A percentile compares a stretch with the other conserved stretches of the same genome.
Conservation (phyloP, 2,113 vertebrate species). For the Rhadina sibilatrix region DNA sequence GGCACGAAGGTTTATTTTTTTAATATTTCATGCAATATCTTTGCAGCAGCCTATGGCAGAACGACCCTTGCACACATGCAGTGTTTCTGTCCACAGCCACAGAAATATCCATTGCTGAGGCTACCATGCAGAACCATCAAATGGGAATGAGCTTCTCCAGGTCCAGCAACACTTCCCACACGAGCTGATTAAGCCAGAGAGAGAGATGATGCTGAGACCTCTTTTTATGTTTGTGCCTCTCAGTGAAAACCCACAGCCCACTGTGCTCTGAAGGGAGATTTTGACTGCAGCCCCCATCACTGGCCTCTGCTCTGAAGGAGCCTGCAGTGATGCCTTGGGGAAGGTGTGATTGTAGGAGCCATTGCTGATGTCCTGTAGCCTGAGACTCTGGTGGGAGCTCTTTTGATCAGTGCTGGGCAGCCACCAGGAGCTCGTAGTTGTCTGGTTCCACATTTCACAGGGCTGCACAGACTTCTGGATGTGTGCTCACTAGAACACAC, state of each 20-base stretch:
- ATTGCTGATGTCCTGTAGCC: background rate
- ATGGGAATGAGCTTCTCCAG: background rate
- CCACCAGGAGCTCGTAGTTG: background rate
- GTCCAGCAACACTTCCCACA: background rate
- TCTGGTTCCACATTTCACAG: background rate
- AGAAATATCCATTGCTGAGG: background rate
- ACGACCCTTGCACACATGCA: background rate
- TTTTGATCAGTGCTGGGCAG: background rate
- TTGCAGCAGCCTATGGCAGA: background rate
- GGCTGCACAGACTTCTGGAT: background rate
- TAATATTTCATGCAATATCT: constrained; percentile 18
- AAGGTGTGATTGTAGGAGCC: background rate
- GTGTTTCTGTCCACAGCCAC: background rate
- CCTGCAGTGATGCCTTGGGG: background rate
- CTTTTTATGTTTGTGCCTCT: background rate
- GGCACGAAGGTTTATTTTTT: background rate
- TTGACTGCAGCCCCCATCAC: background rate
- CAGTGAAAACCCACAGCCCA: background rate
- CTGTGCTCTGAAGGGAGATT: background rate
- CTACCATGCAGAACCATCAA: background rate
- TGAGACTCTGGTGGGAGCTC: background rate
- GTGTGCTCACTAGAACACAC: background rate
- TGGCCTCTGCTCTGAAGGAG: background rate
- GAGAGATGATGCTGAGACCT: background rate
- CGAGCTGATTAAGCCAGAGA: background rate